phyloP scores from a whole-genome alignment of 2,113 vertebrate genomes.

The Hemichromis elongatus region DNA sequence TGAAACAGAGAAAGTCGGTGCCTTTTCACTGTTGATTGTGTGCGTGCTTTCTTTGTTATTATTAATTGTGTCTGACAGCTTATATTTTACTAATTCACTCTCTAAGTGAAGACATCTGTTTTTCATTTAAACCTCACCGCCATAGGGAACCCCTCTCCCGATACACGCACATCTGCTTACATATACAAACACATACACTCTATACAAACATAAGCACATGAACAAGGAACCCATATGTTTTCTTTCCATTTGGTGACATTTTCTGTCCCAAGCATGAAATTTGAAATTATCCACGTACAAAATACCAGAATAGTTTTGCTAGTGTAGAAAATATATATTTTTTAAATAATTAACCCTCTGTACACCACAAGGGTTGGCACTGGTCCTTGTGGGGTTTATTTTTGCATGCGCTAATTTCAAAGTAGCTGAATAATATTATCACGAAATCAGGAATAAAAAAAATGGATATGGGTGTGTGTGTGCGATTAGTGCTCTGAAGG shows the following conservation, averaged over 20 bases:
- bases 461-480: background rate
- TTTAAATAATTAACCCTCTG: background rate
- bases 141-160: slow-evolving; percentile 7
- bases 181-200: background rate
- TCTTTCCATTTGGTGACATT: background rate
- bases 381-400: background rate
- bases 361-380: background rate
- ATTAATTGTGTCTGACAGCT: slow-evolving; percentile 58
- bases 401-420: background rate
- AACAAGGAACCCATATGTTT: background rate
- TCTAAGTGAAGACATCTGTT: slow-evolving; percentile 59
- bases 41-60: slow-evolving; percentile 12
- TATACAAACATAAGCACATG: background rate
- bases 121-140: slow-evolving; percentile 33
- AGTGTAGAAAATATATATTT: background rate
- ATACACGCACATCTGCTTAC: slow-evolving; percentile 13
- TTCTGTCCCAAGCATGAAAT: background rate
- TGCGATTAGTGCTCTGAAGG: background rate
- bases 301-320: background rate
- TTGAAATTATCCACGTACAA: background rate
- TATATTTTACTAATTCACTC: slow-evolving; percentile 28
- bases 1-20: background rate
- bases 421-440: background rate
- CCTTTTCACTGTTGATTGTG: background rate
- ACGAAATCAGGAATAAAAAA: background rate